phyloP scores from a whole-genome alignment of 2,888 invertebrate species.

The Abscondita cerata region DNA sequence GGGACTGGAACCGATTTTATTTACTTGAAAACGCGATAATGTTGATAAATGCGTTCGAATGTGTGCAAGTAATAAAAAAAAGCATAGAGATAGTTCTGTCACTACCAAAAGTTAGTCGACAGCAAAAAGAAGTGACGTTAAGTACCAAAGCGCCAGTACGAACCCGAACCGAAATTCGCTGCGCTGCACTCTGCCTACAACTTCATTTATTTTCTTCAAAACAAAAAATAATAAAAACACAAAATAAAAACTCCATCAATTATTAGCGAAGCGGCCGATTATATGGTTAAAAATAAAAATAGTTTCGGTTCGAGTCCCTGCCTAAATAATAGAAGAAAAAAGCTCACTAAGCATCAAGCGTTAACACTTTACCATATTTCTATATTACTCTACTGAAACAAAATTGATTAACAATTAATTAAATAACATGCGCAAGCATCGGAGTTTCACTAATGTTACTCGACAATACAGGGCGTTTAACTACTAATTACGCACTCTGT shows the following conservation, averaged over 20 bases:
- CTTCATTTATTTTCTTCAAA: slow-evolving; percentile 8
- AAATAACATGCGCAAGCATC: slow-evolving; percentile 53
- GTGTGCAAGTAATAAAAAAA: slow-evolving; percentile 14
- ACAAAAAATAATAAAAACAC: too few relatives aligned
- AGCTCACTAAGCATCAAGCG: slow-evolving; percentile 58
- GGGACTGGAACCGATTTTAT: slow-evolving; percentile 57
- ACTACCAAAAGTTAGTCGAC: slow-evolving; percentile 31
- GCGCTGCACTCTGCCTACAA: slow-evolving; percentile 12
- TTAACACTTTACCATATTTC: slow-evolving; percentile 43
- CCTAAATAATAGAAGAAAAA: slow-evolving; percentile 55
- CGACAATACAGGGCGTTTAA: not conserved
- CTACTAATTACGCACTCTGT: too few relatives aligned
- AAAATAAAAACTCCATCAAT: slow-evolving; percentile 13
- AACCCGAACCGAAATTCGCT: slow-evolving; percentile 57
- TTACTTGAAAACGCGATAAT: not conserved
- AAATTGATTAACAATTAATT: slow-evolving; percentile 40
- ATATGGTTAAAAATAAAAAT: slow-evolving; percentile 27
- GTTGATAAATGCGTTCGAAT: slow-evolving; percentile 7
- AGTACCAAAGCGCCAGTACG: slow-evolving; percentile 55
- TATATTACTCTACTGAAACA: slow-evolving; percentile 37
- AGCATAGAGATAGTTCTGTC: slow-evolving; percentile 32
- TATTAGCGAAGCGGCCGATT: slow-evolving; percentile 27
- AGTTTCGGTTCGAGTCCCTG: slow-evolving; percentile 60
- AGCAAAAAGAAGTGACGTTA: slow-evolving; percentile 20
- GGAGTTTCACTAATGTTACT: not conserved